Evolutionary conservation across 1,140 invertebrate genomes (phyloP), one percentile per base, ranked within the genome.

Genomic region (Hylaeus volcanicus): DNA sequence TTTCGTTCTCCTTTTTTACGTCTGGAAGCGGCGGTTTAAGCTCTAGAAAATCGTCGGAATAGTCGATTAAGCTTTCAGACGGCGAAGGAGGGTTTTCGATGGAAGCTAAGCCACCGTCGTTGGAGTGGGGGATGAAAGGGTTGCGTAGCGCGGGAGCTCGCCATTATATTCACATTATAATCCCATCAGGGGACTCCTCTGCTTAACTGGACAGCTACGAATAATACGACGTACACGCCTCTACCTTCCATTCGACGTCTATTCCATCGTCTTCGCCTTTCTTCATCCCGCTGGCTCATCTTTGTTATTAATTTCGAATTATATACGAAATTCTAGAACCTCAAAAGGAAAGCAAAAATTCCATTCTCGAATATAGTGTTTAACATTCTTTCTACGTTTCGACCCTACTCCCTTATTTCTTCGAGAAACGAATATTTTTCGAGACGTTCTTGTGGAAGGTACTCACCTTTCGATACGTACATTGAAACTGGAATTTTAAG

Each of bases 91-190:
- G 79, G 73, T 76, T 76, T 66, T 60, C 68, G 74, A 66, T 70
- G 61, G 53, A 82, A 75, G 60, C 76, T 76, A 76, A 77, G 70
- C 48, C 74, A 76, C 58, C 26, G 77, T 65, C 61, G 63, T 63
- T 60, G 69, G 56, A 85, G 82, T 78, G 76, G 79, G 75, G 73
- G 77, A 65, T 71, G 55, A 64, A 85, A 82, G 84, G 82, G 82
- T 82, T 86, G 88, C 90, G 89, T 91, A 92, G 86, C 81, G 78
- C 90, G 88, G 91, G 89, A 91, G 90, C 88, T 86, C 80, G 85
- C 88, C 88, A 92, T 92, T 92, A 92, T 92, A 91, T 91, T 92
- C 91, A 85, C 90, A 92, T 92, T 92, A 92, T 91, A 92, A 92
- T 90, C 90, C 86, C 91, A 92, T 92, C 89, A 91, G 86, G 80